Base-by-base conservation (phyloP, 2,113 vertebrate species). In the Carettochelys insculpta region DNA sequence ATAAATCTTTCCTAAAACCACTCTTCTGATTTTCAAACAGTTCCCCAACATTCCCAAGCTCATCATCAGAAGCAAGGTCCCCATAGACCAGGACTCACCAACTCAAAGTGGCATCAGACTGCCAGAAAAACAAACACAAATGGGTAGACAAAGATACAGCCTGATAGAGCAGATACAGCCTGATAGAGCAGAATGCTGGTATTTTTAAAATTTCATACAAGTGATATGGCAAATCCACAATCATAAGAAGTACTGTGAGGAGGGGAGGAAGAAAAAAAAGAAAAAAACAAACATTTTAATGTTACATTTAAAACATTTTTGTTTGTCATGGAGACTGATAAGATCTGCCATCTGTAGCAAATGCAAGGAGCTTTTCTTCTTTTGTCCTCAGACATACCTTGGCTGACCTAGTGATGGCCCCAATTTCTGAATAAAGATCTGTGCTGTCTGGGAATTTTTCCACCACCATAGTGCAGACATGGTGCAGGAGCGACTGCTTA, bases 361-460 rank as follows among this genome's bases (percentile, higher is more conserved):
- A 73, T 75, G 34, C 16, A 68, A 45, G 4, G 14, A 58, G 12
- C 5, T 8, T 71, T 50, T 11, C 53, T 45, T 77, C 76, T 31
- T 94, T 77, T 90, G 83, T 20, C 3, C 10, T 56, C 16, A 50
- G 77, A 96, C 96, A 1, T 96, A 99, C 99, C 99, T 99, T 99
- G 89, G 99, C 99, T 96, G 99, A 98, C 92, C 99, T 98, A 65
- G 99, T 99, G 96, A 99, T 97, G 73, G 99, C 99, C 80, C 99
- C 99, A 0, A 99, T 99, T 98, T 99, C 99, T 0, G 99, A 99
- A 97, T 99, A 99, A 91, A 99, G 98, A 96, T 99, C 99, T 1
- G 98, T 98, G 96, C 99, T 99, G 94, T 99, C 99, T 71, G 99
- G 99, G 95, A 99, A 99, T 96, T 99, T 99, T 95, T 99, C 99